Base-by-base conservation (phyloP, 2,797 vertebrate genomes). In the Sebastes cheni region DNA sequence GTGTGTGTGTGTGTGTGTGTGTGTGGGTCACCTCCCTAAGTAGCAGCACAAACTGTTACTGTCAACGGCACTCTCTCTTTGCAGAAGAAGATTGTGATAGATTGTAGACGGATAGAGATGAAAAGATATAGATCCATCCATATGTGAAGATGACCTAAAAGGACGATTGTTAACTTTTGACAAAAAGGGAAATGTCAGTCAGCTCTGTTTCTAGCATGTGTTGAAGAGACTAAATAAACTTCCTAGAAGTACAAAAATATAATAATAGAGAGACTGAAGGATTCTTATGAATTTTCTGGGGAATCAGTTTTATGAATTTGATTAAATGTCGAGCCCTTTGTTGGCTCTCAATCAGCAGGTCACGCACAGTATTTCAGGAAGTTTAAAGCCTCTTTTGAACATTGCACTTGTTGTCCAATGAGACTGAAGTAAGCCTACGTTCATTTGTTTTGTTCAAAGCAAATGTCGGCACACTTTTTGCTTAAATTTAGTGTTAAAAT, bases 1-100 rank as follows among this genome's bases (percentile, higher is more conserved):
- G 69, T 58, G 59, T 64, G 55, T 69, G 66, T 69, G 80, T 61
- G 65, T 22, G 54, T 23, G 71, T 42, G 85, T 55, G 72, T 58
- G 34, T 1, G 64, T 32, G 23, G 20, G 42, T 52, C 73, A 71
- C 59, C 25, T 55, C 23, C 59, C 27, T 55, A 22, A n/a, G 65
- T 34, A 55, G 67, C 23, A 25, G 34, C 46, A 16, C 52, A 76
- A 62, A 79, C 61, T 65, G 68, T 78, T 29, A 29, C 39, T 67
- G 42, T 70, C 22, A 75, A 3, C 72, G 67, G 56, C 32, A 20
- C 60, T 62, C 27, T 72, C 22, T 59, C 4, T n/a, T 27, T 32
- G 42, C 10, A 1, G 5, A 11, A 52, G 54, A 68, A 14, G 62
- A 60, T 30, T 11, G 22, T 22, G n/a, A 30, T 5, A 4, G 12